Evolutionary conservation across 1,140 invertebrate species (phyloP), one percentile per base, ranked within the genome.

Genomic region (Philopotamus ludificatus): DNA sequence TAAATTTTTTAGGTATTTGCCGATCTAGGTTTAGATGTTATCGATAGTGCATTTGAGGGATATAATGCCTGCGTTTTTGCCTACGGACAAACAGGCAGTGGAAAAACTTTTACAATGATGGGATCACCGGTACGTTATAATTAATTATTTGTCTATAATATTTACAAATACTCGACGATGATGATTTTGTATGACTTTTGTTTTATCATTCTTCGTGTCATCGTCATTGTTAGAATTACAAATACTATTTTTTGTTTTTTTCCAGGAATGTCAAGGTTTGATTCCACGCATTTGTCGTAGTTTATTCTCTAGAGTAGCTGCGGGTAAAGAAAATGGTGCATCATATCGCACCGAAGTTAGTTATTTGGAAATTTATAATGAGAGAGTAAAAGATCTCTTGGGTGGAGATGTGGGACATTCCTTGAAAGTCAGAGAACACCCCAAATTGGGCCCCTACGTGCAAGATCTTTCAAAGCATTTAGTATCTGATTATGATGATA

Each of bases 31-130:
- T 86, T 87, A 73, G 93, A 95, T 81, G 92, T 95, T 28, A 88
- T 96, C 70, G 90, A 95, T 77, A 93, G 93, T 83, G 94, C 95
- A 51, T 97, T 97, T 80, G 86, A 95, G 80, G 95, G 95, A 34
- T 98, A 97, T 82, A 99, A 98, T 84, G 95, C 93, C 59, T 98
- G 95, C 79, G 94, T 98, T 67, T 97, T 98, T 83, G 95, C 95
- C 12, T 93, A 94, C 75, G 93, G 92, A 45, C 94, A 97, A 80
- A 97, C 94, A 44, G 95, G 94, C 73, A 95, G 93, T 73, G 96
- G 96, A 21, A 98, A 99, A 82, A 97, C 94, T 0, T 98, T 94
- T 76, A 98, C 95, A 0, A 98, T 99, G 95, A 98, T 98, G 95
- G 96, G 96, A 22, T 89, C 90, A 0, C 79, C 84, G 59, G 87